Evolutionary conservation across 2,888 invertebrate genomes (phyloP).

Genomic region (Brachyptera putata): DNA sequence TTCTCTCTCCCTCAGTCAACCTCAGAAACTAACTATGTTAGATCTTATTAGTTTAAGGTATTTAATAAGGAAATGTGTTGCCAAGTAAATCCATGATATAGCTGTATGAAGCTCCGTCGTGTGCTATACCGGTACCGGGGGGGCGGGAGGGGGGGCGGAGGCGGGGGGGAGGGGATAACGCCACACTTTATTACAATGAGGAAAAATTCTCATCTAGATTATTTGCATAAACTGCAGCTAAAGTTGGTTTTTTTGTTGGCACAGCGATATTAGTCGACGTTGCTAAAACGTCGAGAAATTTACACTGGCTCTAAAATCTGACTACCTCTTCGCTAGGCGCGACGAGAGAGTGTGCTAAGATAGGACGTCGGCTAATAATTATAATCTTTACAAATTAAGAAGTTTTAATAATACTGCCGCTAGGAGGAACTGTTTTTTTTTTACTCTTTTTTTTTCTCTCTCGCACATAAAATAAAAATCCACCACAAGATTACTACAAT

Average conservation of each 20-base stretch:
- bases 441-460: too few species aligned
- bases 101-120: constrained; percentile 24
- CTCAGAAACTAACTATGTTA: constrained; percentile 32
- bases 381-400: constrained; percentile 48
- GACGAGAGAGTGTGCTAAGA: too few species aligned
- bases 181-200: constrained; percentile 44
- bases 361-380: constrained; percentile 47
- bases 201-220: constrained; percentile 49
- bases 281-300: constrained; percentile 28
- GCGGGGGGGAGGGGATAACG: constrained; percentile 40
- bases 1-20: constrained; percentile 30
- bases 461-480: too few species aligned
- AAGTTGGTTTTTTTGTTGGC: constrained; percentile 36
- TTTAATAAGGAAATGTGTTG: constrained; percentile 48
- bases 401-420: constrained; percentile 38
- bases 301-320: constrained; percentile 40
- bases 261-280: constrained; percentile 34
- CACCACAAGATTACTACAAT: constrained; percentile 27
- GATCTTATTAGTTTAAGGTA: constrained; percentile 46
- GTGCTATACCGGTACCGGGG: too few species aligned
- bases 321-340: constrained; percentile 33
- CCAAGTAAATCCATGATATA: constrained; percentile 40
- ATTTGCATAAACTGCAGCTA: constrained; percentile 50
- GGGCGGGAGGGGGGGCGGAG: not conserved
- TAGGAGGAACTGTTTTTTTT: constrained; percentile 14